Evolutionary conservation across 2,797 vertebrate genomes (phyloP), one percentile per base, ranked within the genome.

Genomic region (Tokudaia tokunoshimensis): DNA sequence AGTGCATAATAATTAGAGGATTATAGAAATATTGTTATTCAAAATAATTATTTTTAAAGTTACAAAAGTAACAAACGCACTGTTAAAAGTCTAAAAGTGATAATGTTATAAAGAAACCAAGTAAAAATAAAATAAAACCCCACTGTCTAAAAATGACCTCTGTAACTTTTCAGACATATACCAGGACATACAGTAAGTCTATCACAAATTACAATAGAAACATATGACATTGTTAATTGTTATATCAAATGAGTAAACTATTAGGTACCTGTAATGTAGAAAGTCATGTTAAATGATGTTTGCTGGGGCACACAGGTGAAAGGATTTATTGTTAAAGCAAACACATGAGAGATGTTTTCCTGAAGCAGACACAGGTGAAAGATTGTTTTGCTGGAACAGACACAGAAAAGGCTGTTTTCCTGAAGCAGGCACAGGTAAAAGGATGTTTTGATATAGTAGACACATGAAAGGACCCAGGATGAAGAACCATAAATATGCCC

Each of bases 11-110:
- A 63, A 41, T 67, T 87, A 37, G 12, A 86, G 90, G 82, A 82
- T n/a, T 92, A 70, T 57, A 85, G 61, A 76, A 78, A 50, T 93
- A 47, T 37, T 20, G 4, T 93, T 70, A 34, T 65, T 96, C 57
- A 83, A 92, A 94, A 81, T 93, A 17, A 59, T 89, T 76, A 57
- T 81, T 50, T 5, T 86, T 96, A 92, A 50, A 34, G 86, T 72
- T 93, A 19, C 78, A 78, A 74, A 88, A 94, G 11, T 94, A 84
- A 41, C 2, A 65, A 55, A 83, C 3, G 83, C 6, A 87, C 20
- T 70, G 34, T 26, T 63, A 57, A 83, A 79, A 93, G 50, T 78
- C 4, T 17, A 41, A 61, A 93, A 74, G 13, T 65, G 15, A 57
- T 92, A 61, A 83, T 1, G 1, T n/a, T 14, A 61, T 59, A 85